phyloP scores from a whole-genome alignment of 2,888 invertebrate species.

The Ectemnius lituratus region DNA sequence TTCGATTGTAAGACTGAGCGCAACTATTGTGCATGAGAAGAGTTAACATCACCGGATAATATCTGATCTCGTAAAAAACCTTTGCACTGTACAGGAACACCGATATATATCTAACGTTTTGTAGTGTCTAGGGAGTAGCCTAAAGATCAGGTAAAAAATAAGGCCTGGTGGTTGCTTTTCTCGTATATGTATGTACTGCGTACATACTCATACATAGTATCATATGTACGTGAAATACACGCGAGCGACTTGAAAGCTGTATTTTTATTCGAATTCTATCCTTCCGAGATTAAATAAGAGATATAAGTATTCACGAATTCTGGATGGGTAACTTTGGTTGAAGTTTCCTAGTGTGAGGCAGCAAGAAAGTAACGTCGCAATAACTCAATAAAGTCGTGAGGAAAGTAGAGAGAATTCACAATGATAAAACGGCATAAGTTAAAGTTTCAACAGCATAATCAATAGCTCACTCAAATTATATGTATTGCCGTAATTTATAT shows the following conservation, averaged over 20 bases:
- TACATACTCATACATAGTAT: conserved; percentile 39
- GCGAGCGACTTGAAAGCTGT: conserved; percentile 1
- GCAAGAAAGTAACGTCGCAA: no score
- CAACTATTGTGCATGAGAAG: conserved; percentile 40
- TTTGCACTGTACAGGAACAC: conserved; percentile 56
- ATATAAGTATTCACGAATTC: conserved; percentile 43
- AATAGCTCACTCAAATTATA: no score
- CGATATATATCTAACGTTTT: conserved; percentile 43
- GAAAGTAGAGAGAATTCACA: neutral
- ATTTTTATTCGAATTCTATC: conserved; percentile 8
- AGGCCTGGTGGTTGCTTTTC: conserved; percentile 56
- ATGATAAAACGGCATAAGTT: neutral
- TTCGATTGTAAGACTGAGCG: conserved; percentile 25
- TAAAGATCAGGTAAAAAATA: conserved; percentile 65
- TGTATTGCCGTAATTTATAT: neutral
- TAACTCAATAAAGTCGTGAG: neutral
- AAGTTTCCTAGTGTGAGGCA: no score
- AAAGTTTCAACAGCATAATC: neutral
- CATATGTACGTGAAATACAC: conserved; percentile 27
- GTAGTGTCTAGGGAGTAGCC: conserved; percentile 45
- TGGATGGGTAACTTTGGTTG: conserved; percentile 15
- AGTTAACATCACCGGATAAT: conserved; percentile 24
- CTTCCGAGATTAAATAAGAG: conserved; percentile 36
- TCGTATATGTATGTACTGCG: conserved; percentile 49
- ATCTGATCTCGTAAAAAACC: conserved; percentile 29